These are phyloP conservation scores for Gymnocheta viridis DNA, from an alignment of 2,888 invertebrate species.

Conservation along the genomic window DNA sequence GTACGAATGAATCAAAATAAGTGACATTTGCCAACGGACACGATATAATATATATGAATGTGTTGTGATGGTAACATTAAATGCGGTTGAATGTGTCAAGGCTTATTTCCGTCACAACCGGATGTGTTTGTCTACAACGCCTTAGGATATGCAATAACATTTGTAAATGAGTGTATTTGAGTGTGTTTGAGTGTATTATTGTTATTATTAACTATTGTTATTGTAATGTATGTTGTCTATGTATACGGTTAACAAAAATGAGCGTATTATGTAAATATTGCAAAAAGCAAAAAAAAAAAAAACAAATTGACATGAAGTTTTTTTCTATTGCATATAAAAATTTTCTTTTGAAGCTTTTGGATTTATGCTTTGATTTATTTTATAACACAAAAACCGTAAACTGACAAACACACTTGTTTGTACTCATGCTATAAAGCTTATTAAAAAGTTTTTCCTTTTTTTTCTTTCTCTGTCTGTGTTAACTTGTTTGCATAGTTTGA, in stretches of 20 bases:
- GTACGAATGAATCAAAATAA: slow-evolving; percentile 12
- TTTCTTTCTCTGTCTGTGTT: slow-evolving; percentile 5
- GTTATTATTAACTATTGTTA: slow-evolving; percentile 35
- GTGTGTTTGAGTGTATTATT: slow-evolving; percentile 24
- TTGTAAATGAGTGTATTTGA: background rate
- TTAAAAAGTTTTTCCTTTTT: slow-evolving; percentile 31
- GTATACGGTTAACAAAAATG: slow-evolving; percentile 61
- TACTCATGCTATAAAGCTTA: slow-evolving; percentile 34
- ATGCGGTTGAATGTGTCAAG: slow-evolving; percentile 69
- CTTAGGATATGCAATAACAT: slow-evolving; percentile 59
- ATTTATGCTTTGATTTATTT: slow-evolving; percentile 45
- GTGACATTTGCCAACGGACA: slow-evolving; percentile 50
- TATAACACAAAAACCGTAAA: slow-evolving; percentile 7
- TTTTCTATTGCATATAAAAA: background rate
- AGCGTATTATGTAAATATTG: slow-evolving; percentile 62
- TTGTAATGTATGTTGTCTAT: slow-evolving; percentile 21
- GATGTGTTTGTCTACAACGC: slow-evolving; percentile 70
- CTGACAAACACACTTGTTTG: slow-evolving; percentile 38
- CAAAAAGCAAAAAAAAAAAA: background rate
- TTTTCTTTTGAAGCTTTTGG: slow-evolving; percentile 46
- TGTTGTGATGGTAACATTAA: background rate
- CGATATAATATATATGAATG: background rate
- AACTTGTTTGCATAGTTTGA: slow-evolving; percentile 47
- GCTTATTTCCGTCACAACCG: slow-evolving; percentile 68
- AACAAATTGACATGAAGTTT: slow-evolving; percentile 4